Evolutionary conservation across 2,888 invertebrate species (phyloP).

Genomic region (Eupithecia subumbrata): DNA sequence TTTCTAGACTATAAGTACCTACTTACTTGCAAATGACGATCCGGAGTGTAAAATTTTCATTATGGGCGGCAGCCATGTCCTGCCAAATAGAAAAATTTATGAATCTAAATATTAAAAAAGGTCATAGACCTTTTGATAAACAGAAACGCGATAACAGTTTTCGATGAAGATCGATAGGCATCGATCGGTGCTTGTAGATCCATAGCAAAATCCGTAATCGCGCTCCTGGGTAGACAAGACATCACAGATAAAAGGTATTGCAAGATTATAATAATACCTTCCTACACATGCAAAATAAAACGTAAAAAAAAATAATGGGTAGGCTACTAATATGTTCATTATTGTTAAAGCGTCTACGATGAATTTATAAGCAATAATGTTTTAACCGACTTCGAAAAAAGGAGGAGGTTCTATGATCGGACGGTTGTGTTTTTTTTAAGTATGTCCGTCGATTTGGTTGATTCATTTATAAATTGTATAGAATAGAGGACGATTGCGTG

Average conservation of each 20-base stretch:
- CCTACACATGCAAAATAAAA: neutral
- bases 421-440: too few species aligned
- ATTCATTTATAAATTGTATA: too few species aligned
- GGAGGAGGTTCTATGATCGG: too few species aligned
- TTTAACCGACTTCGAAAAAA: too few species aligned
- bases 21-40: neutral
- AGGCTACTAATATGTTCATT: too few species aligned
- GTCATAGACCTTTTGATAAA: neutral
- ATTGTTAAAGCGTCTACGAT: too few species aligned
- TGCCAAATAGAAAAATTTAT: neutral
- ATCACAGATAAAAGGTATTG: neutral
- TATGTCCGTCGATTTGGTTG: too few species aligned
- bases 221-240: neutral
- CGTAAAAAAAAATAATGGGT: too few species aligned
- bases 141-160: neutral
- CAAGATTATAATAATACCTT: neutral
- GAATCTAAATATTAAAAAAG: too few species aligned
- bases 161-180: neutral
- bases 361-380: too few species aligned
- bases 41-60: neutral
- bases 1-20: neutral
- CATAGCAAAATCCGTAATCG: neutral
- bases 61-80: neutral
- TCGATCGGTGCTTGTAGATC: neutral
- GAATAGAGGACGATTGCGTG: too few species aligned